Evolutionary conservation across 2,888 invertebrate species (phyloP), one percentile per base, ranked within the genome.

Genomic region (Gnatocerus cornutus): DNA sequence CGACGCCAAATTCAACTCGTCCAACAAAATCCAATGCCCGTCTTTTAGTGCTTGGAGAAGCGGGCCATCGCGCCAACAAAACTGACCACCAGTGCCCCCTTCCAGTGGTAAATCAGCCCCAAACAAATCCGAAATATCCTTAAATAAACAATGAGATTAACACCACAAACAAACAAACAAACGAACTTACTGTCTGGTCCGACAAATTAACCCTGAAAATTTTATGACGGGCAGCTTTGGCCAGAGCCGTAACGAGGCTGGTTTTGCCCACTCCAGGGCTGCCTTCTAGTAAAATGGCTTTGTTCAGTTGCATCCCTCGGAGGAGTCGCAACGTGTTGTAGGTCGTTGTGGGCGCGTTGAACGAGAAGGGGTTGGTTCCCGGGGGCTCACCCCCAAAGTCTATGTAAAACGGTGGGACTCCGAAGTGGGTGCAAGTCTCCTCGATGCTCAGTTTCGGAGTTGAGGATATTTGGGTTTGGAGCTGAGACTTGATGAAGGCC

Each of bases 221-320:
- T 79, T 90, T 89, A 82, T 96, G 91, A 0, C 96, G 94, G 1
- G 96, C 91, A 6, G 91, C 90, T 80, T 90, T 92, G 0, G 98
- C 98, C 41, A 99, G 86, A 21, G 97, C 97, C 61, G 92, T 91
- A 1, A 99, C 94, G 63, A 98, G 88, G 76, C 97, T 97, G 0
- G 99, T 99, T 86, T 99, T 99, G 1, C 99, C 99, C 13, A 99
- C 98, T 1, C 99, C 99, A 1, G 99, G 99, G 77, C 97, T 95
- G 1, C 97, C 99, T 87, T 99, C 99, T 12, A 99, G 85, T 61
- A 99, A 88, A 68, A 99, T 91, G 0, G 99, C 97, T 83, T 97
- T 95, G 71, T 93, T 93, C 68, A 98, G 84, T 79, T 97, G 96
- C 78, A 99, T 87, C 0, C 95, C 98, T 67, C 99, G 89, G 39